Evolutionary conservation across 2,113 vertebrate genomes (phyloP).

Genomic region (Alexandromys fortis): DNA sequence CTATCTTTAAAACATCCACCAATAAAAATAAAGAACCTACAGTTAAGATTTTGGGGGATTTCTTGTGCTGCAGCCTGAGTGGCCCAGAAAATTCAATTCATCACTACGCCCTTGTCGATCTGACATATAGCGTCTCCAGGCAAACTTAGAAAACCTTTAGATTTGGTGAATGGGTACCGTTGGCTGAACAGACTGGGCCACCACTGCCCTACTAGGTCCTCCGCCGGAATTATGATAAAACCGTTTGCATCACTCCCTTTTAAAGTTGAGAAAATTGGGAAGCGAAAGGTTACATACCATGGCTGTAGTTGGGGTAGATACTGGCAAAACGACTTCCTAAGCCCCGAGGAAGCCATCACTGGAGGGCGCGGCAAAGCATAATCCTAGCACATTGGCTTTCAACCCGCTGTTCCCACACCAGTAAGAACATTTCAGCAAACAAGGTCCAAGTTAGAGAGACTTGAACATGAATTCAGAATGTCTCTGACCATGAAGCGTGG

Average conservation of each 20-base stretch:
- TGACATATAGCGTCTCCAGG: neutral
- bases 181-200: neutral
- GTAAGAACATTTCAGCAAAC: neutral
- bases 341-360: neutral
- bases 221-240: neutral
- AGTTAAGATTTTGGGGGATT: neutral
- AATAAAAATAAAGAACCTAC: neutral
- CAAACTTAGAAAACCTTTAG: neutral
- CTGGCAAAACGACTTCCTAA: neutral
- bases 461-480: neutral
- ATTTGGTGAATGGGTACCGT: neutral
- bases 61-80: neutral
- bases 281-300: neutral
- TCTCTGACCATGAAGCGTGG: neutral
- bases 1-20: neutral
- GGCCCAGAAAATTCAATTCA: neutral
- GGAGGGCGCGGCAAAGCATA: accelerated
- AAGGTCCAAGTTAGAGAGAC: neutral
- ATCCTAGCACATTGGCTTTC: neutral
- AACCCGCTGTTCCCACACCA: neutral
- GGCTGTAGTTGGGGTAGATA: neutral
- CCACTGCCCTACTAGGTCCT: too few species aligned
- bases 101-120: too few species aligned
- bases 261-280: neutral
- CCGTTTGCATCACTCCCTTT: neutral